Evolutionary conservation across 2,797 vertebrate species (phyloP).

Genomic region (Pogonophryne albipinna): DNA sequence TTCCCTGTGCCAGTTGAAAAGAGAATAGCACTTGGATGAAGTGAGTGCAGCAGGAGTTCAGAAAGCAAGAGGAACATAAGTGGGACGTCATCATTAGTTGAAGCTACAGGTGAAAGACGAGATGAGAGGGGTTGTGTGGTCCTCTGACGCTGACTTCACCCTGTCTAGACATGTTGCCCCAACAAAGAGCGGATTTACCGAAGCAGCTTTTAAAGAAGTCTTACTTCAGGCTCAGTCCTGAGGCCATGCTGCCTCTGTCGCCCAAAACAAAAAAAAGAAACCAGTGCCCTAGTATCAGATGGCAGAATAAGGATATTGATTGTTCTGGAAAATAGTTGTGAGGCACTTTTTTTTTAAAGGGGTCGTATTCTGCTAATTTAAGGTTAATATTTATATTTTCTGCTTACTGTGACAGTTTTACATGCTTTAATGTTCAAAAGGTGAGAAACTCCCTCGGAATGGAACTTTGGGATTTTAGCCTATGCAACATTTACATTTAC

Average conservation of each 20-base stretch:
- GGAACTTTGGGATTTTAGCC: too few species aligned
- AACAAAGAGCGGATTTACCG: conserved; percentile 26
- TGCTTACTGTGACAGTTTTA: too few species aligned
- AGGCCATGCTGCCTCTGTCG: background rate
- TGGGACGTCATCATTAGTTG: conserved; percentile 15
- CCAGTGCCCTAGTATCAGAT: background rate
- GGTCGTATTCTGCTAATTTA: too few species aligned
- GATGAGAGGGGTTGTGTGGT: conserved; percentile 41
- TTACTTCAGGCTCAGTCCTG: background rate
- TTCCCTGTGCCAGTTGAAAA: background rate
- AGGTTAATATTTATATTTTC: too few species aligned
- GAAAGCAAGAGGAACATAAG: conserved; percentile 6
- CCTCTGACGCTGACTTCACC: conserved; percentile 31
- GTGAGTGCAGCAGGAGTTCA: conserved; percentile 1
- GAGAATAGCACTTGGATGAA: background rate
- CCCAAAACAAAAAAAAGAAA: background rate
- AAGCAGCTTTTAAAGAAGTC: conserved; percentile 20
- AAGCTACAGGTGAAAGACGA: conserved; percentile 13
- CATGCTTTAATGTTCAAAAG: too few species aligned
- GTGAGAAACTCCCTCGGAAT: too few species aligned
- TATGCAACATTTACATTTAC: too few species aligned
- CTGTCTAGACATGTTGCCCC: conserved; percentile 41
- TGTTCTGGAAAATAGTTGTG: background rate
- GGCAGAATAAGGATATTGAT: background rate
- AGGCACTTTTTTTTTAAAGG: background rate